A percentile compares a stretch with the other conserved stretches of the same genome.
phyloP scores from a whole-genome alignment of 2,797 vertebrate genomes.

The Anomalospiza imberbis region DNA sequence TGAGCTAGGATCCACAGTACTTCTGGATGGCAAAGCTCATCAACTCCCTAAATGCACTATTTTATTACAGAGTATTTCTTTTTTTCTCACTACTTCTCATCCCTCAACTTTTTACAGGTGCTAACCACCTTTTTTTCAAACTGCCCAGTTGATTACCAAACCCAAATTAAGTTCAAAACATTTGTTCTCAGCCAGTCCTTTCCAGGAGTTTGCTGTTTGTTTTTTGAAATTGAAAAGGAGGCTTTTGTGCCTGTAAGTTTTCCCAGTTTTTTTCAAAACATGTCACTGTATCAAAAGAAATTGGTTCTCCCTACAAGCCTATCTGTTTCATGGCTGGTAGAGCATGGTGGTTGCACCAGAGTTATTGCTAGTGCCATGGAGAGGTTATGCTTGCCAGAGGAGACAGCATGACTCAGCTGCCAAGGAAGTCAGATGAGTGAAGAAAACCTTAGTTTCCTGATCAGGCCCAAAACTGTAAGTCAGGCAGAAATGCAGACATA shows the following conservation, averaged over 20 bases:
- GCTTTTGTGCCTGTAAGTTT: not conserved
- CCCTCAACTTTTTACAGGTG: not conserved
- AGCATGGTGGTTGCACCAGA: not conserved
- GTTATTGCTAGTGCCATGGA: not conserved
- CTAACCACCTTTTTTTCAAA: not conserved
- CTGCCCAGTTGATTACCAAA: not conserved
- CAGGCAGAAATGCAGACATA: not conserved
- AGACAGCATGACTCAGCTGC: not conserved
- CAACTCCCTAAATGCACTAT: not conserved
- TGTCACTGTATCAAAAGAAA: not conserved
- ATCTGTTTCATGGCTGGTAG: not conserved
- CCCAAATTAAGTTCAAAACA: not conserved
- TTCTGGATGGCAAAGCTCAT: not conserved
- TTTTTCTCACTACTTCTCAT: not conserved
- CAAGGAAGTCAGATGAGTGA: not conserved
- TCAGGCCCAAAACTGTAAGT: not conserved
- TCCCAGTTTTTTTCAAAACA: not conserved
- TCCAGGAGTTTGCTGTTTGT: not conserved
- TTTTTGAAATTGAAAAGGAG: not conserved
- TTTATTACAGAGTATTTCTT: not conserved
- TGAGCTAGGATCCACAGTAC: not conserved
- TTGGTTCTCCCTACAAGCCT: not conserved
- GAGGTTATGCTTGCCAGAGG: not conserved
- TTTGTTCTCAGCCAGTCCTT: not conserved
- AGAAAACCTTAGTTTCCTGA: not conserved